Evolutionary conservation across 2,797 vertebrate species (phyloP).

Genomic region (Enteromius treurensis): DNA sequence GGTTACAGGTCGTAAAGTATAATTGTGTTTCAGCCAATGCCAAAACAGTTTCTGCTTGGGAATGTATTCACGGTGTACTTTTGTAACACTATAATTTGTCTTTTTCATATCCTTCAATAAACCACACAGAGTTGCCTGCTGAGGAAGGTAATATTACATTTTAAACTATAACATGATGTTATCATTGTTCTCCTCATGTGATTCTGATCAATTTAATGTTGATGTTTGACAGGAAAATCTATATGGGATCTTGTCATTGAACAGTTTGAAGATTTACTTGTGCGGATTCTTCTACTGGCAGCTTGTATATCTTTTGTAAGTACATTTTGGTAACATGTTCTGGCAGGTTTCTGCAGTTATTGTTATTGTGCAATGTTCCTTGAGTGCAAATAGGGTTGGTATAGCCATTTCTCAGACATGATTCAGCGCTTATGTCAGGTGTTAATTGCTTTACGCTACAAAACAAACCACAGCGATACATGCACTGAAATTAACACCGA

Average conservation of each 20-base stretch:
- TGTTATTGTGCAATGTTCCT: neutral
- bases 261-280: conserved; percentile 98
- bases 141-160: conserved; percentile 88
- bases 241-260: conserved; percentile 95
- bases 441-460: conserved; percentile 10
- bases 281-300: conserved; percentile 96
- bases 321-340: conserved; percentile 65
- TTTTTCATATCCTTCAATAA: conserved; percentile 64
- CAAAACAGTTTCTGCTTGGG: neutral
- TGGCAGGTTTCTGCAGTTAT: conserved; percentile 7
- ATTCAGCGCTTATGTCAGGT: conserved; percentile 2
- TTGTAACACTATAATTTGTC: conserved; percentile 34
- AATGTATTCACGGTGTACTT: conserved; percentile 4
- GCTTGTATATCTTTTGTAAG: conserved; percentile 99
- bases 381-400: neutral
- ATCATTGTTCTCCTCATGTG: neutral
- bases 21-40: conserved; percentile 45
- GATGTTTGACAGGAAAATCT: conserved; percentile 88
- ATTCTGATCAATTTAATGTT: neutral
- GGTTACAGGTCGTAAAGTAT: conserved; percentile 9
- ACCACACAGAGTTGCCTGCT: conserved; percentile 88
- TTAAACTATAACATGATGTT: neutral
- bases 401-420: neutral
- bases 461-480: neutral
- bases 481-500: neutral